A percentile compares a stretch with the other conserved stretches of the same genome.
Conservation (phyloP, 2,113 vertebrate species). For the Clupea harengus region DNA sequence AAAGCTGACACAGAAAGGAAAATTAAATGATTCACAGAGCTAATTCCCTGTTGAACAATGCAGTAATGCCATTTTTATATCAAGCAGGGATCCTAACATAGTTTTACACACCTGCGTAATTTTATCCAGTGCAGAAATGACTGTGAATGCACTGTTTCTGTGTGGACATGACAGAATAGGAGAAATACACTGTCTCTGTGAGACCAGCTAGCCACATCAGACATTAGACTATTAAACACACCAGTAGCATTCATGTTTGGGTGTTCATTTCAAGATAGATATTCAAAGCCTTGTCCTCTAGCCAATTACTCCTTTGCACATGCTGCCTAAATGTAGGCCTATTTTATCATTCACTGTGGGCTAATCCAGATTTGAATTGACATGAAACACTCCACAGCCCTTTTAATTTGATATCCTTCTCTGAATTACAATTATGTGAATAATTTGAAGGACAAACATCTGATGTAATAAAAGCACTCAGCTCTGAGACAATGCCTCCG, state of each 20-base stretch:
- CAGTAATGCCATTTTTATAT: constrained; percentile 19
- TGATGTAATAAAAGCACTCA: constrained; percentile 29
- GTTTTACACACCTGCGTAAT: constrained; percentile 36
- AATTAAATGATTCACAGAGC: constrained; percentile 8
- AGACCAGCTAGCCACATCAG: not conserved
- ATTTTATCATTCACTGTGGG: not conserved
- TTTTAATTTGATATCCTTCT: constrained; percentile 52
- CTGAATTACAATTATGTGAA: constrained; percentile 49
- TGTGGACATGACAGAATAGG: not conserved
- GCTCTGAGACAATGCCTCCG: constrained; percentile 38
- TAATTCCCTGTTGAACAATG: constrained; percentile 3
- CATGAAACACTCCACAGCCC: not conserved
- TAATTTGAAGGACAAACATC: constrained; percentile 36
- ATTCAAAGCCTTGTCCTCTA: not conserved
- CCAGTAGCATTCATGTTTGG: not conserved
- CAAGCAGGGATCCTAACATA: constrained; percentile 38
- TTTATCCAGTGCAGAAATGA: constrained; percentile 32
- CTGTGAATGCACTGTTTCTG: not conserved
- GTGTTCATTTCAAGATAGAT: not conserved
- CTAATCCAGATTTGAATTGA: not conserved
- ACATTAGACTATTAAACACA: not conserved
- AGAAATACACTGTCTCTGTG: not conserved
- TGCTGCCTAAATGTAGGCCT: not conserved
- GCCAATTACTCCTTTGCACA: not conserved
- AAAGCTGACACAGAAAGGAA: not conserved